Conservation (phyloP, 1,140 invertebrate species). For the Heliconius himera region DNA sequence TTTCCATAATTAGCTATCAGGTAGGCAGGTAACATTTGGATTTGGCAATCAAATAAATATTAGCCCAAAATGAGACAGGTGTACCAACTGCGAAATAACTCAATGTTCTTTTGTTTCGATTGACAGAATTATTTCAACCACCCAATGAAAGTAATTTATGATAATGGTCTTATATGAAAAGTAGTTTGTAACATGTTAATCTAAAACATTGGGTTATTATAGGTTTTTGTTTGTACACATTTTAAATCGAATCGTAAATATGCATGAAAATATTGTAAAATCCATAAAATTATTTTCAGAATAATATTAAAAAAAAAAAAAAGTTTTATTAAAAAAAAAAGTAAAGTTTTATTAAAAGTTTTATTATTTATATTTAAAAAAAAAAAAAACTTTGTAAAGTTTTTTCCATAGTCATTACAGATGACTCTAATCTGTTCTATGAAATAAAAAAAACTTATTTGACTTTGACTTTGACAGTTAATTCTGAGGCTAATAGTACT, state of each 20-base stretch:
- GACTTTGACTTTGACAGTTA: too few species aligned
- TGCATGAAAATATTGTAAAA: not conserved
- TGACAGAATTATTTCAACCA: conserved; percentile 43
- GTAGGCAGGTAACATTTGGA: conserved; percentile 32
- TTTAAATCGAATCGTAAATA: not conserved
- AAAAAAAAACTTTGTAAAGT: too few species aligned
- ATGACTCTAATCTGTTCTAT: too few species aligned
- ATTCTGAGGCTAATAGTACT: too few species aligned
- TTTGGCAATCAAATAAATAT: conserved; percentile 57
- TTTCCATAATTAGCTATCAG: conserved; percentile 37
- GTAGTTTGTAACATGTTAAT: conserved; percentile 7
- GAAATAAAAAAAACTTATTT: too few species aligned
- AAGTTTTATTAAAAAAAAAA: too few species aligned
- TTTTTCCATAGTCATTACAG: too few species aligned
- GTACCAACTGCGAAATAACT: conserved; percentile 43
- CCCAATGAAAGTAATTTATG: conserved; percentile 45
- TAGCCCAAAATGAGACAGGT: conserved; percentile 51
- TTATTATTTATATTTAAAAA: too few species aligned
- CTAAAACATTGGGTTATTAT: not conserved
- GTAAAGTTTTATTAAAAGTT: too few species aligned
- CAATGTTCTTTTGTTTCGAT: conserved; percentile 45
- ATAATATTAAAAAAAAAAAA: too few species aligned
- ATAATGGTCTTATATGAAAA: conserved; percentile 11
- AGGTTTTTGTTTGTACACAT: not conserved
- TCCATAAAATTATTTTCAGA: not conserved